Evolutionary conservation across 2,113 vertebrate genomes (phyloP), one percentile per base, ranked within the genome.

Genomic region (Nymphicus hollandicus): DNA sequence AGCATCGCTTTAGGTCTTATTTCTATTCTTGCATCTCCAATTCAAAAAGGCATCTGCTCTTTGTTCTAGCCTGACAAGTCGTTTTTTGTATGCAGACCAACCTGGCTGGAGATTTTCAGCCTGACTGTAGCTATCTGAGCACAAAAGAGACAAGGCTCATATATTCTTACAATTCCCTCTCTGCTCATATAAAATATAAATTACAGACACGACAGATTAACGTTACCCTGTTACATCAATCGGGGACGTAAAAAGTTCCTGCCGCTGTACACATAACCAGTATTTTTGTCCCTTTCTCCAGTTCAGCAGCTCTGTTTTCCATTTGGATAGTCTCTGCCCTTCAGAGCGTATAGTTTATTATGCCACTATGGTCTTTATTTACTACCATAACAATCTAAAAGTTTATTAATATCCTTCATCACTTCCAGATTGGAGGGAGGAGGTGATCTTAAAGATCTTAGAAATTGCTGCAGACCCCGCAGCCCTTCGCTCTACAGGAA

Each of bases 121-220:
- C 82, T 88, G 84, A 77, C 39, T 91, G 15, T 43, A 73, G 72
- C 61, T 94, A 71, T 68, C 35, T 86, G 85, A 86, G 39, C 81
- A 88, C 91, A 87, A 91, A 92, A 97, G 81, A 95, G 93, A 82
- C 84, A 93, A 80, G 81, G 71, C 83, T 97, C 85, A 87, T 93
- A 93, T 95, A 86, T 96, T 94, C 85, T 89, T 91, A 91, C 65
- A 82, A 52, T 93, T 90, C 89, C 81, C 89, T 86, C 71, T 79
- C 65, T 89, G 69, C 86, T 93, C 49, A 37, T 94, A 94, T 91
- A 89, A 97, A 96, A 96, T 80, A 96, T 78, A 95, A 93, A 96
- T 91, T 96, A 85, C 41, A 92, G 70, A 63, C 77, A 81, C 2
- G 70, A 89, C 55, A 80, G 65, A 92, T 93, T 89, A 89, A 80